These are phyloP conservation scores for Phortica okadai DNA, from an alignment of 2,888 invertebrate species.

Conservation along the genomic window DNA sequence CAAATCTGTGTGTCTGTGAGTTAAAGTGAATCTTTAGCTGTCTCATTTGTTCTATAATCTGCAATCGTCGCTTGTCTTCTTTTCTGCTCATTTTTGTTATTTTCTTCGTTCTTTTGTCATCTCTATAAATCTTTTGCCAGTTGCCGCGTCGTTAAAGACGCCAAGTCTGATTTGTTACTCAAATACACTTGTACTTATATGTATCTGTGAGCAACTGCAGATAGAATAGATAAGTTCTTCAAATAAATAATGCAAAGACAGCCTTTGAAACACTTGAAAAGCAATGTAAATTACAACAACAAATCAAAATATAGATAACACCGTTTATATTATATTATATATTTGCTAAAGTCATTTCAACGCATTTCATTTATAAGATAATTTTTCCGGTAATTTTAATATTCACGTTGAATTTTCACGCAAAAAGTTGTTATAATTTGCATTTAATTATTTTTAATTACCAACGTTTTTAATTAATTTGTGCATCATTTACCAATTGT, in stretches of 20 bases:
- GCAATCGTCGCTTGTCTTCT: background rate
- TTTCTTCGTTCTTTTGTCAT: background rate
- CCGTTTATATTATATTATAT: background rate
- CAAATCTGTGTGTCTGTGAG: background rate
- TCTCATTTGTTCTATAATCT: background rate
- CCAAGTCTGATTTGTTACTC: background rate
- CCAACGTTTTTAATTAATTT: constrained; percentile 45
- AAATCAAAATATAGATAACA: background rate
- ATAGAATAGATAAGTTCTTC: background rate
- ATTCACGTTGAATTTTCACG: background rate
- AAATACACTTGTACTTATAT: background rate
- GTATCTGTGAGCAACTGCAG: background rate
- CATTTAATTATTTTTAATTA: background rate
- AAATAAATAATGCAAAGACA: constrained; percentile 15
- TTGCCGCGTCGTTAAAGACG: background rate
- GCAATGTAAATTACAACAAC: background rate
- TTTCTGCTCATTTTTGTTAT: background rate
- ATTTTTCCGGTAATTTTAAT: too few species aligned
- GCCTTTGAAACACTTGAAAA: background rate
- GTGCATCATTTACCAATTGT: constrained; percentile 52
- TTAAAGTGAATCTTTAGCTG: background rate
- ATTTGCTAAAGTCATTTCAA: background rate
- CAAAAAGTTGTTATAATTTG: background rate
- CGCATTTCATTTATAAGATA: background rate
- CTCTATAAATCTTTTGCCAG: background rate